Evolutionary conservation across 1,140 invertebrate species (phyloP).

Genomic region (Bombus ignitus): DNA sequence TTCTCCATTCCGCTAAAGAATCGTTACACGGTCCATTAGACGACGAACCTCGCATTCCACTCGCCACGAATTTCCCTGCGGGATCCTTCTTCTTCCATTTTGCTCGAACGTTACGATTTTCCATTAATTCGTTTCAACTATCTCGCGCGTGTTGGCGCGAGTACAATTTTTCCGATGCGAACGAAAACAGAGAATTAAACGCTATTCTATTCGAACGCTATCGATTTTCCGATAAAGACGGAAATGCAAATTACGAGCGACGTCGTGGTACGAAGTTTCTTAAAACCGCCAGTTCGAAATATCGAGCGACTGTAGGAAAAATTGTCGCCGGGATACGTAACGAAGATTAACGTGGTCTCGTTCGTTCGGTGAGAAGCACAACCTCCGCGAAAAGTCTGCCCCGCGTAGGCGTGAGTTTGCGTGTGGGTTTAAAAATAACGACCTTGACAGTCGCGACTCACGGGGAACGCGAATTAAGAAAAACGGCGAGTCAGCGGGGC

Average conservation of each 20-base stretch:
- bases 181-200: not conserved
- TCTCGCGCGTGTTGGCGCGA: not conserved
- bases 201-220: not conserved
- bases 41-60: conserved; percentile 30
- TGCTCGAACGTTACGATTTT: not conserved
- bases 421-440: conserved; percentile 64
- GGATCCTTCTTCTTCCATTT: not conserved
- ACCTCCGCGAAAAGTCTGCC: not conserved
- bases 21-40: conserved; percentile 67
- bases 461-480: conserved; percentile 12
- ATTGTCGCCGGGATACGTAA: not conserved
- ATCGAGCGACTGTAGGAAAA: not conserved
- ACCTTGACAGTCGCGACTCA: conserved; percentile 54
- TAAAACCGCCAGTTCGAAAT: not conserved
- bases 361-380: not conserved
- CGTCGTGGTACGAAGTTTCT: not conserved
- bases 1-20: conserved; percentile 53
- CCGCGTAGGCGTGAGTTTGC: not conserved
- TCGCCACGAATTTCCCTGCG: conserved; percentile 36
- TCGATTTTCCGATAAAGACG: not conserved
- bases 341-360: conserved; percentile 32
- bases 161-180: not conserved
- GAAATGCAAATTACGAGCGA: not conserved
- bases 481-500: conserved; percentile 13
- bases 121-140: not conserved